Evolutionary conservation across 1,140 invertebrate species (phyloP).

Genomic region (Micrasema minimum): DNA sequence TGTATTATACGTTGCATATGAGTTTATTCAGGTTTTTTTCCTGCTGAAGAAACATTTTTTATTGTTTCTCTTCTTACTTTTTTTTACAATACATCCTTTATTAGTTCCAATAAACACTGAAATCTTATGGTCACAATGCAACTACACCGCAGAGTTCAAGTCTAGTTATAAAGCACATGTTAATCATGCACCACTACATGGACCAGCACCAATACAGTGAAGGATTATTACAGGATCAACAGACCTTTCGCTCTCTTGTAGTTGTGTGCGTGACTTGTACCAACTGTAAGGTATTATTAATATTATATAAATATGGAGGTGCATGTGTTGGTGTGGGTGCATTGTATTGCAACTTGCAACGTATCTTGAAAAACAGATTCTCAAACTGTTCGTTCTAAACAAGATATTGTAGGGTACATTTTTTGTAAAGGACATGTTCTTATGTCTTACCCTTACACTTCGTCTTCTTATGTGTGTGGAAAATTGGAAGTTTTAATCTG

Average conservation of each 20-base stretch:
- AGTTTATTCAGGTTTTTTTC: too few species aligned
- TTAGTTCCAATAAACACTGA: too few species aligned
- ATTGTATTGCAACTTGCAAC: constrained; percentile 21
- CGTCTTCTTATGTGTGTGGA: too few species aligned
- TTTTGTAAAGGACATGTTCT: too few species aligned
- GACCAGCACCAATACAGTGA: neutral
- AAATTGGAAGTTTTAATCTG: too few species aligned
- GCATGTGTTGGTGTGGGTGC: constrained; percentile 27
- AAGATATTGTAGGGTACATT: too few species aligned
- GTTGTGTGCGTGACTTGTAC: constrained; percentile 4
- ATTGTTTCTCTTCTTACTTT: too few species aligned
- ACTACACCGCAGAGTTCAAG: constrained; percentile 16
- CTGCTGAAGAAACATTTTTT: too few species aligned
- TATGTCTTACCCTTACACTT: too few species aligned
- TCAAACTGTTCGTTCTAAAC: neutral
- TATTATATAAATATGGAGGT: constrained; percentile 31
- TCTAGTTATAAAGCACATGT: constrained; percentile 22
- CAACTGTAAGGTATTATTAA: constrained; percentile 12
- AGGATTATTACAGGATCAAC: constrained; percentile 22
- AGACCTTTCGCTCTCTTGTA: constrained; percentile 14
- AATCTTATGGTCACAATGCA: neutral
- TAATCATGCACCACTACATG: constrained; percentile 6
- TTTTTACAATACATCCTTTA: too few species aligned
- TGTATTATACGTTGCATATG: too few species aligned
- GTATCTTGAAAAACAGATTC: neutral